phyloP scores from a whole-genome alignment of 2,888 invertebrate species.

The Idaea straminata region DNA sequence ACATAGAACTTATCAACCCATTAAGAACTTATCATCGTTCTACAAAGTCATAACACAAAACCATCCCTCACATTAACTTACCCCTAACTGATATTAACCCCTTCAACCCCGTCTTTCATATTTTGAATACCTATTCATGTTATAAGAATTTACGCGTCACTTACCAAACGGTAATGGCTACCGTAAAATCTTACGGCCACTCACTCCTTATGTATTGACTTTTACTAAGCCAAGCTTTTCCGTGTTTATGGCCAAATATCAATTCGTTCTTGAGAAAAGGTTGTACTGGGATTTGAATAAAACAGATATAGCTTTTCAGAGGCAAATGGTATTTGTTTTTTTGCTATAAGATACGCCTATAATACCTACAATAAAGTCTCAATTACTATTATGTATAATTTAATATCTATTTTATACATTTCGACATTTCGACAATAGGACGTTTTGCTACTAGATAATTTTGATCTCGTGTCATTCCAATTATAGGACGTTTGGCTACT shows the following conservation, averaged over 20 bases:
- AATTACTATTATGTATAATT: no score
- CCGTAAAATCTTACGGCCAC: constrained; percentile 77
- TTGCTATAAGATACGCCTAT: no score
- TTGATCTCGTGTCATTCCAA: no score
- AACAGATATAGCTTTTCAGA: background rate
- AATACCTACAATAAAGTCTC: no score
- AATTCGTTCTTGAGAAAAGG: constrained; percentile 4
- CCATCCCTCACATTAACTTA: constrained; percentile 5
- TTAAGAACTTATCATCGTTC: background rate
- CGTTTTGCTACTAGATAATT: no score
- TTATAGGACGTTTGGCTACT: no score
- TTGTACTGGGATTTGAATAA: constrained; percentile 2
- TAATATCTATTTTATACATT: no score
- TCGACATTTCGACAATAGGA: no score
- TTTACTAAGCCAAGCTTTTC: constrained; percentile 45
- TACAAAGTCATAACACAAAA: constrained; percentile 1
- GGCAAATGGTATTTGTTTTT: background rate
- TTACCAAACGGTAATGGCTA: constrained; percentile 68
- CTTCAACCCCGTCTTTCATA: constrained; percentile 49
- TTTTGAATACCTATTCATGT: constrained; percentile 75
- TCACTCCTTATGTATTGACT: constrained; percentile 74
- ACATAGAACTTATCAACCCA: background rate
- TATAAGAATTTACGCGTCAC: constrained; percentile 79
- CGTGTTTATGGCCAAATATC: constrained; percentile 5
- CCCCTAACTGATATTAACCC: constrained; percentile 8